phyloP scores from a whole-genome alignment of 2,888 invertebrate genomes.

The Spilosoma lubricipeda region DNA sequence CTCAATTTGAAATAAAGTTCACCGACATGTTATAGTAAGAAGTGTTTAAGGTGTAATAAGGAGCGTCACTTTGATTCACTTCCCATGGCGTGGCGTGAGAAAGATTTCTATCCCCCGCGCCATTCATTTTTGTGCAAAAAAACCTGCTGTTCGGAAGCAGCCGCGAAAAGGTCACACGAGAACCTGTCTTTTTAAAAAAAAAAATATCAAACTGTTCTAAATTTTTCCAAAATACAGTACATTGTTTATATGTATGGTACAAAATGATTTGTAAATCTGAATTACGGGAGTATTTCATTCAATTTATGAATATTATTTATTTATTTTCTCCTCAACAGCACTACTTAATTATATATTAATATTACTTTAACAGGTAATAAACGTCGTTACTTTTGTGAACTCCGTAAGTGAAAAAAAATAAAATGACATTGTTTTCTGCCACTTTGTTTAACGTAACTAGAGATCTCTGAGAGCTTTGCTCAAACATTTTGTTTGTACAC shows the following conservation, averaged over 20 bases:
- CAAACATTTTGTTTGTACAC: too few relatives aligned
- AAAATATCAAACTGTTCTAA: slow-evolving; percentile 27
- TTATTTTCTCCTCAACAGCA: too few relatives aligned
- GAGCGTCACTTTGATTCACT: slow-evolving; percentile 63
- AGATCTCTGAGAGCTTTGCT: too few relatives aligned
- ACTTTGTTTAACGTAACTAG: too few relatives aligned
- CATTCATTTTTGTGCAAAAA: slow-evolving; percentile 81
- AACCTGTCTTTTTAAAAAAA: slow-evolving; percentile 64
- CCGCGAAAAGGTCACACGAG: slow-evolving; percentile 79
- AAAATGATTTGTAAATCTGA: neutral
- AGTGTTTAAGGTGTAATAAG: slow-evolving; percentile 27
- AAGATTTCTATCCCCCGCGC: slow-evolving; percentile 79
- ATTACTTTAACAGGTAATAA: too few relatives aligned
- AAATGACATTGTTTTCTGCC: too few relatives aligned
- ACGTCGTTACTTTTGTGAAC: too few relatives aligned
- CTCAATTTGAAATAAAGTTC: neutral
- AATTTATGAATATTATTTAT: too few relatives aligned
- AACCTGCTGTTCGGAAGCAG: slow-evolving; percentile 70
- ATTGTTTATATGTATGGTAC: neutral
- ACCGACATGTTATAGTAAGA: slow-evolving; percentile 1
- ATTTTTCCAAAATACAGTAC: neutral
- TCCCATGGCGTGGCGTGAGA: slow-evolving; percentile 81
- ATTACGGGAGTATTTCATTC: too few relatives aligned
- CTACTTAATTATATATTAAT: too few relatives aligned
- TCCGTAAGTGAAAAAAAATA: too few relatives aligned